Percentiles rank a stretch among this genome's conserved stretches.
Evolutionary conservation across 2,797 vertebrate species (phyloP).

Genomic region (Todus mexicanus): DNA sequence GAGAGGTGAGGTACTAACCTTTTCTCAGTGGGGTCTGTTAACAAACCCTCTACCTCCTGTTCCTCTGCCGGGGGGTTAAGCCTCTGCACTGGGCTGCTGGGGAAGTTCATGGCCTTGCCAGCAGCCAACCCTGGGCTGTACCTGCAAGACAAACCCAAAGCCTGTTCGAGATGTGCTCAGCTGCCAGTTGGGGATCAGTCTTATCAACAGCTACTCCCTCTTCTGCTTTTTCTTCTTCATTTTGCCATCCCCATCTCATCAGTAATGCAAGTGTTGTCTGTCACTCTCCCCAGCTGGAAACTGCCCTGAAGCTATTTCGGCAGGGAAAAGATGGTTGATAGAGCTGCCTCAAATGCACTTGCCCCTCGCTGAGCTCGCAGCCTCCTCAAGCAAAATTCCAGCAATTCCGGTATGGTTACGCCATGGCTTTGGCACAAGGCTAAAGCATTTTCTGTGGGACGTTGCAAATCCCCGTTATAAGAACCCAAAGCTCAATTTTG

Average conservation of each 20-base stretch:
- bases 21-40: conserved; percentile 46
- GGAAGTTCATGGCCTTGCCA: conserved; percentile 9
- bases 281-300: background rate
- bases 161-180: background rate
- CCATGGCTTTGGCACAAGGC: background rate
- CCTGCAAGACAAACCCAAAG: conserved; percentile 6
- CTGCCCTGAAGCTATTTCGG: background rate
- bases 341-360: background rate
- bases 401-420: fast-evolving
- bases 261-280: background rate
- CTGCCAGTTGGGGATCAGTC: background rate
- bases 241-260: background rate
- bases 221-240: background rate
- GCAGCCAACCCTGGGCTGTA: background rate
- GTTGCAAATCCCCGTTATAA: background rate
- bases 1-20: background rate
- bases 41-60: conserved; percentile 28
- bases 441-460: background rate
- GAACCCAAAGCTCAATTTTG: background rate
- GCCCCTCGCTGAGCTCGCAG: background rate
- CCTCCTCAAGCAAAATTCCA: background rate
- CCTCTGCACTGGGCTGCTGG: background rate
- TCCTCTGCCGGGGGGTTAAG: background rate
- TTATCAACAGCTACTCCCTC: background rate
- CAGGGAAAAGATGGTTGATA: background rate